Conservation (phyloP, 2,113 vertebrate species). For the Ardeotis arabs region DNA sequence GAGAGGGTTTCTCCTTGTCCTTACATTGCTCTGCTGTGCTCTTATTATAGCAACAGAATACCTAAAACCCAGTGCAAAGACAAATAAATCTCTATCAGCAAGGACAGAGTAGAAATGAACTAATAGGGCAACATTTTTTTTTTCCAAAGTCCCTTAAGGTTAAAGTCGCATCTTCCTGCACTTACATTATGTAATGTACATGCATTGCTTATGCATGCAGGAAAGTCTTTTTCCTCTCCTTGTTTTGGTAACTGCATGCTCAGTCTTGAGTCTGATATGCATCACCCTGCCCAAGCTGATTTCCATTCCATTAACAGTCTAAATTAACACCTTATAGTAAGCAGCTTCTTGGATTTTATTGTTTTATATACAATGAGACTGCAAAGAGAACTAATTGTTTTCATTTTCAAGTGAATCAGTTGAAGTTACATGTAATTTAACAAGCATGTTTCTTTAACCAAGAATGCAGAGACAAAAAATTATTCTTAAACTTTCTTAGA, state of each 20-base stretch:
- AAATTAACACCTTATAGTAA: not conserved
- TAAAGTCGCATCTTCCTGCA: not conserved
- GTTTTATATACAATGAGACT: not conserved
- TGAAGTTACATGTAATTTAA: not conserved
- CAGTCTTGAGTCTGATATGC: not conserved
- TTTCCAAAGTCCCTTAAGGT: not conserved
- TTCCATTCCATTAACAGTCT: not conserved
- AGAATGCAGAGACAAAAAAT: not conserved
- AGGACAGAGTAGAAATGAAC: conserved; percentile 28
- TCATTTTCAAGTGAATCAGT: not conserved
- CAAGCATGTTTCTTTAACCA: not conserved
- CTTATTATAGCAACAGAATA: conserved; percentile 62
- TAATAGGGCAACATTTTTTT: not conserved
- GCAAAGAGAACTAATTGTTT: not conserved
- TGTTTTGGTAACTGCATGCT: not conserved
- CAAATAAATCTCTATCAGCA: conserved; percentile 57
- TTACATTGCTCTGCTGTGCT: conserved; percentile 51
- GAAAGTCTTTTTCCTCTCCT: not conserved
- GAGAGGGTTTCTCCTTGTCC: conserved; percentile 62
- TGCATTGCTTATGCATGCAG: not conserved
- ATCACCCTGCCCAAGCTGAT: not conserved
- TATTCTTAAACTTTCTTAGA: not conserved
- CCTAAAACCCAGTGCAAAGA: conserved; percentile 57
- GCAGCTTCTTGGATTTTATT: not conserved
- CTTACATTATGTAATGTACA: not conserved